Evolutionary conservation across 2,888 invertebrate species (phyloP).

Genomic region (Pandemis corylana): DNA sequence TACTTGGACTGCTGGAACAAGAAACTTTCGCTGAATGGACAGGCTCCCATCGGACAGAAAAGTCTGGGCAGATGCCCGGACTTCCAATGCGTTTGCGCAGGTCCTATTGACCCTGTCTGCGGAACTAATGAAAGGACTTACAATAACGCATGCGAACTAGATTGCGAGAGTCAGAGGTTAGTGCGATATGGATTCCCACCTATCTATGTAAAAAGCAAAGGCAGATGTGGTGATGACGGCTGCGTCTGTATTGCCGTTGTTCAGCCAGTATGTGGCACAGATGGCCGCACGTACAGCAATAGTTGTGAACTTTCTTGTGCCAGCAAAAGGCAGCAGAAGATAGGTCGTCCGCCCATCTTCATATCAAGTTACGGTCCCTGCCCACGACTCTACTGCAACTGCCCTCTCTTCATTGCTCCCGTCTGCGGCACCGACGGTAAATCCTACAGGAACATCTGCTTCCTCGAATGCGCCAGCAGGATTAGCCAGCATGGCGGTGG

Average conservation of each 20-base stretch:
- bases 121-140: slow-evolving; percentile 16
- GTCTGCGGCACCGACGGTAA: slow-evolving; percentile 27
- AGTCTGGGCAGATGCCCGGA: slow-evolving; percentile 25
- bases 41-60: slow-evolving; percentile 1
- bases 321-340: slow-evolving; percentile 18
- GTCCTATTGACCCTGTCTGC: slow-evolving; percentile 3
- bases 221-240: slow-evolving; percentile 12
- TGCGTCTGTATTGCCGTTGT: neutral
- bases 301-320: slow-evolving; percentile 20
- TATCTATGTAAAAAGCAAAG: slow-evolving; percentile 15
- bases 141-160: slow-evolving; percentile 9
- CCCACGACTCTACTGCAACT: slow-evolving; percentile 19
- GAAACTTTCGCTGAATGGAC: slow-evolving; percentile 1
- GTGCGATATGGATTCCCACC: slow-evolving; percentile 26
- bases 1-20: slow-evolving; percentile 14
- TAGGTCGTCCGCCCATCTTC: slow-evolving; percentile 25
- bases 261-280: slow-evolving; percentile 28
- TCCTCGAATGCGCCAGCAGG: slow-evolving; percentile 26
- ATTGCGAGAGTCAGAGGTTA: slow-evolving; percentile 21
- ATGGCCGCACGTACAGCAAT: slow-evolving; percentile 22
- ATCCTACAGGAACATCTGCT: slow-evolving; percentile 31
- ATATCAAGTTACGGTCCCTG: slow-evolving; percentile 23
- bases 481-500: neutral
- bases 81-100: slow-evolving; percentile 13
- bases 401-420: slow-evolving; percentile 18